Conservation (phyloP, 2,888 invertebrate genomes). For the Acheta domesticus region DNA sequence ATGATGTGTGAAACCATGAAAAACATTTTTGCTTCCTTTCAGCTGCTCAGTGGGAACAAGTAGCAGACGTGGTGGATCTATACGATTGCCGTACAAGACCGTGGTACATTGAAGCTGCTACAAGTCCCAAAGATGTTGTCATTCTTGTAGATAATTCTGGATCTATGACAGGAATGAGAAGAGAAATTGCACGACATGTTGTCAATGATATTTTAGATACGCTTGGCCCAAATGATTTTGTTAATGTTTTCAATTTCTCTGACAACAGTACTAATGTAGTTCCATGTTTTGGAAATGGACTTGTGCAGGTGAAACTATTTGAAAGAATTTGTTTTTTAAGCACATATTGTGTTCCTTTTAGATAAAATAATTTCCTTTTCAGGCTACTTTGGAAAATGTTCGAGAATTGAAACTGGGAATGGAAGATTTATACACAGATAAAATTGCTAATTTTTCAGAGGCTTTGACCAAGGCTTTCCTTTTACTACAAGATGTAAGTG, state of each 20-base stretch:
- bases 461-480: slow-evolving; percentile 88
- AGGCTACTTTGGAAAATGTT: slow-evolving; percentile 83
- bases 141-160: slow-evolving; percentile 86
- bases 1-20: too few species aligned
- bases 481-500: slow-evolving; percentile 56
- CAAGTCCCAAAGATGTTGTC: slow-evolving; percentile 92
- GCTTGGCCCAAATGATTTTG: slow-evolving; percentile 95
- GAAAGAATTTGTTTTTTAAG: too few species aligned
- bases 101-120: slow-evolving; percentile 98
- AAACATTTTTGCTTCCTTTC: not conserved
- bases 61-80: slow-evolving; percentile 63
- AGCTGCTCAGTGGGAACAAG: slow-evolving; percentile 33
- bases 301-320: slow-evolving; percentile 66
- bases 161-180: slow-evolving; percentile 77
- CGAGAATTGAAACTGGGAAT: slow-evolving; percentile 78
- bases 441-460: slow-evolving; percentile 90
- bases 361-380: slow-evolving; percentile 41
- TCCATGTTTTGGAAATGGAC: slow-evolving; percentile 80
- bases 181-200: slow-evolving; percentile 60
- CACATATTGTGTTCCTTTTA: too few species aligned
- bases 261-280: slow-evolving; percentile 67
- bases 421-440: slow-evolving; percentile 72
- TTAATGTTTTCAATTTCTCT: slow-evolving; percentile 92
- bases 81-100: slow-evolving; percentile 92
- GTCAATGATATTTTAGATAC: slow-evolving; percentile 81